These are phyloP conservation scores for Cryptus viduatorius DNA, from an alignment of 2,888 invertebrate genomes.

Conservation along the genomic window DNA sequence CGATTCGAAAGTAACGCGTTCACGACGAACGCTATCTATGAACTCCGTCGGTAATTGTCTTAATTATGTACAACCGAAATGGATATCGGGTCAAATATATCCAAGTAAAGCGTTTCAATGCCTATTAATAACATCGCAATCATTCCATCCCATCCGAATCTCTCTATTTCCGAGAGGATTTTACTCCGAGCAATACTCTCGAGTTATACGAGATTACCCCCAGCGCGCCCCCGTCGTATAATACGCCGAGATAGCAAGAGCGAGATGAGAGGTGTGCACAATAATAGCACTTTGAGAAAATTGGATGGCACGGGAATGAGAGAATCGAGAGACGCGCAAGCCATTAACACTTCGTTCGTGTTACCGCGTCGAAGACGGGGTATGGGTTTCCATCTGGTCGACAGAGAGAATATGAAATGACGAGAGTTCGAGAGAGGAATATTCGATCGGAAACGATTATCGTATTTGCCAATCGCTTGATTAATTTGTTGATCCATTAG, in stretches of 20 bases:
- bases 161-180: slow-evolving; percentile 37
- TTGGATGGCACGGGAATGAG: slow-evolving; percentile 58
- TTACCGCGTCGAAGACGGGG: slow-evolving; percentile 16
- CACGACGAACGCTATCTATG: background rate
- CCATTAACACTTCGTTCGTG: slow-evolving; percentile 52
- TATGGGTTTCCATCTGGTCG: slow-evolving; percentile 26
- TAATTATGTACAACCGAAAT: background rate
- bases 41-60: background rate
- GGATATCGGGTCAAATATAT: background rate
- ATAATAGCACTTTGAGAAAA: slow-evolving; percentile 66
- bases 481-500: slow-evolving; percentile 65
- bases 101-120: background rate
- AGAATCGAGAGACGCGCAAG: slow-evolving; percentile 59
- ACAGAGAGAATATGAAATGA: slow-evolving; percentile 7
- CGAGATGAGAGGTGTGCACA: slow-evolving; percentile 15
- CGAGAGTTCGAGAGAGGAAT: slow-evolving; percentile 26
- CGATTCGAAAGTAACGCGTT: background rate
- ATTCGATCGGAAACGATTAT: slow-evolving; percentile 53
- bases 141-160: background rate
- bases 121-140: background rate
- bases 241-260: slow-evolving; percentile 9
- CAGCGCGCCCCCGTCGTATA: background rate
- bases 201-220: slow-evolving; percentile 25
- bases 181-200: slow-evolving; percentile 30
- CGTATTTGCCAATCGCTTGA: slow-evolving; percentile 56